These are phyloP conservation scores for Cantharis rufa DNA, from an alignment of 2,888 invertebrate genomes.

Conservation along the genomic window DNA sequence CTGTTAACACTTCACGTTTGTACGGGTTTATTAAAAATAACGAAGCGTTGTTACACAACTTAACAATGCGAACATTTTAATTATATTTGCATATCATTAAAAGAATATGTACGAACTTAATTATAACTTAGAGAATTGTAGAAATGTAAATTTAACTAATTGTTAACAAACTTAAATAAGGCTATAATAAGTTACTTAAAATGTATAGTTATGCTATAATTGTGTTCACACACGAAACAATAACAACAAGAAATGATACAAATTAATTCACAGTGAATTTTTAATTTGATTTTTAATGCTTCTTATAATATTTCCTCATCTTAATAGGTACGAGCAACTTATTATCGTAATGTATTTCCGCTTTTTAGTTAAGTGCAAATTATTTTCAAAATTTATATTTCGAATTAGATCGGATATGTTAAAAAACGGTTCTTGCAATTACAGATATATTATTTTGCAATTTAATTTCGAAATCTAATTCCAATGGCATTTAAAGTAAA, in stretches of 20 bases:
- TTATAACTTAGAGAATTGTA: conserved; percentile 35
- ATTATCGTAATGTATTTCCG: neutral
- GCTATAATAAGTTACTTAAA: conserved; percentile 32
- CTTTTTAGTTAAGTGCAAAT: neutral
- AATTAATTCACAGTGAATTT: conserved; percentile 32
- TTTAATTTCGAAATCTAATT: neutral
- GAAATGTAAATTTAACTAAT: conserved; percentile 42
- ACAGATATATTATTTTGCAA: neutral
- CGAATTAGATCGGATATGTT: neutral
- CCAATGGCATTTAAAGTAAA: neutral
- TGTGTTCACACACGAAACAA: conserved; percentile 31
- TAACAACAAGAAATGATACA: conserved; percentile 36
- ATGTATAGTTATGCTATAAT: conserved; percentile 24
- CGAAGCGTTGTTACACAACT: conserved; percentile 11
- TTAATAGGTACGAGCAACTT: neutral
- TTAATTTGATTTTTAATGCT: neutral
- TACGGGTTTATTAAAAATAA: conserved; percentile 15
- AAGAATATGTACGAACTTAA: conserved; percentile 30
- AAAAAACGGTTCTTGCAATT: neutral
- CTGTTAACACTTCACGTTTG: conserved; percentile 19
- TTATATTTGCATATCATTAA: conserved; percentile 43
- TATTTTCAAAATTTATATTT: neutral
- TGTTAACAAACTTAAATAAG: conserved; percentile 38
- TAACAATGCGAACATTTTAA: conserved; percentile 34
- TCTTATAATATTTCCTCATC: neutral